Percentiles rank a stretch among this genome's conserved stretches.
Conservation (phyloP, 2,113 vertebrate genomes). For the Tragulus kanchil region DNA sequence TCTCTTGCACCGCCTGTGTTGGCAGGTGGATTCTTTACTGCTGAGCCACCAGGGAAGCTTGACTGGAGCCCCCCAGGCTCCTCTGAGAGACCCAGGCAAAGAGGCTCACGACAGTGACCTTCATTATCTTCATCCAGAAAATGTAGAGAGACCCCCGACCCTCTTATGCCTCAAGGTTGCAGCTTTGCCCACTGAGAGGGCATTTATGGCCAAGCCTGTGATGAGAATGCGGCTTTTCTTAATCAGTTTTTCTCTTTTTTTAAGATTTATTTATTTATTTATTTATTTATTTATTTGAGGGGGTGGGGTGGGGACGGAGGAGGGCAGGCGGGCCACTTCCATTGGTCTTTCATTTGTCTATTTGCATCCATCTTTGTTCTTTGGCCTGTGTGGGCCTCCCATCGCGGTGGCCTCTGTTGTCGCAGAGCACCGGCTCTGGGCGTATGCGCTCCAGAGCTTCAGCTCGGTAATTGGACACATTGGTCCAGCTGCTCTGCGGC, state of each 20-base stretch:
- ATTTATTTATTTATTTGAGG: too few species aligned
- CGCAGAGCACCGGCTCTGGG: too few species aligned
- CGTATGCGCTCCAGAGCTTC: too few species aligned
- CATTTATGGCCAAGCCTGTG: not conserved
- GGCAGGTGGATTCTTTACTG: not conserved
- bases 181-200: not conserved
- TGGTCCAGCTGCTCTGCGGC: too few species aligned
- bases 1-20: not conserved
- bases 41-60: not conserved
- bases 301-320: too few species aligned
- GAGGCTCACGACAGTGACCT: not conserved
- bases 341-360: too few species aligned
- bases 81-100: not conserved
- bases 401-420: too few species aligned
- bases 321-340: too few species aligned
- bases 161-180: not conserved
- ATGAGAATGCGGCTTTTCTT: slow-evolving; percentile 5
- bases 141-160: not conserved
- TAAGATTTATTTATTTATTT: too few species aligned
- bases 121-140: not conserved
- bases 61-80: not conserved
- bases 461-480: too few species aligned
- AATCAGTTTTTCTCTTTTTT: not conserved
- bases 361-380: too few species aligned
- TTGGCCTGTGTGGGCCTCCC: too few species aligned